Percentiles rank a stretch among this genome's conserved stretches.
Evolutionary conservation across 1,140 invertebrate species (phyloP).

Genomic region (Ceratina japonica): DNA sequence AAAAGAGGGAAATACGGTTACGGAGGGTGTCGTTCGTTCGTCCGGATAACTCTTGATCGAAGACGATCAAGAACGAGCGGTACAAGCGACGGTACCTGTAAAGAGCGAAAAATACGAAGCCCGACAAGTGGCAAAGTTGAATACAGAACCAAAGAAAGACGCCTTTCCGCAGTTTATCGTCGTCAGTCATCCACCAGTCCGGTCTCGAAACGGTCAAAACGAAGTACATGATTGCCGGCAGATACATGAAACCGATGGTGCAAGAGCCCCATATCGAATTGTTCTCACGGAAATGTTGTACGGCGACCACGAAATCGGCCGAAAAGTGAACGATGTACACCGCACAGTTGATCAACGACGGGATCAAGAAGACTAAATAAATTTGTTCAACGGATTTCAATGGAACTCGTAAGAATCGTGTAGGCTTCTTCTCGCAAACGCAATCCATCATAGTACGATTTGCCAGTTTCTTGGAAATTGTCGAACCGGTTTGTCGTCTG

Average conservation of each 20-base stretch:
- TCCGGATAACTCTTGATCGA: no score
- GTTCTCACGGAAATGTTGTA: conserved; percentile 77
- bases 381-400: conserved; percentile 80
- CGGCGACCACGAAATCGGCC: conserved; percentile 77
- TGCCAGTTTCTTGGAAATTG: conserved; percentile 36
- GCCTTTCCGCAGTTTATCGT: conserved; percentile 70
- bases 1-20: not conserved
- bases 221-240: conserved; percentile 80
- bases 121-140: conserved; percentile 81
- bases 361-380: conserved; percentile 77
- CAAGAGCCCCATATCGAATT: conserved; percentile 78
- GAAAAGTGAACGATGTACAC: conserved; percentile 78
- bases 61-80: no score
- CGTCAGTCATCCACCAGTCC: conserved; percentile 79
- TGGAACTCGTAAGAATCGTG: conserved; percentile 68
- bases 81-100: conserved; percentile 82
- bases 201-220: conserved; percentile 81
- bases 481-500: no score
- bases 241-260: conserved; percentile 79
- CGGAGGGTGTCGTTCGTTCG: not conserved
- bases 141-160: conserved; percentile 79
- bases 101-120: conserved; percentile 85
- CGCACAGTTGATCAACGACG: conserved; percentile 73
- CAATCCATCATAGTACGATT: conserved; percentile 21
- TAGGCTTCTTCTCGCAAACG: conserved; percentile 65